A percentile compares a stretch with the other conserved stretches of the same genome.
phyloP scores from a whole-genome alignment of 53 echinoderm and acorn worm genomes.

The Temnopleurus reevesii region DNA sequence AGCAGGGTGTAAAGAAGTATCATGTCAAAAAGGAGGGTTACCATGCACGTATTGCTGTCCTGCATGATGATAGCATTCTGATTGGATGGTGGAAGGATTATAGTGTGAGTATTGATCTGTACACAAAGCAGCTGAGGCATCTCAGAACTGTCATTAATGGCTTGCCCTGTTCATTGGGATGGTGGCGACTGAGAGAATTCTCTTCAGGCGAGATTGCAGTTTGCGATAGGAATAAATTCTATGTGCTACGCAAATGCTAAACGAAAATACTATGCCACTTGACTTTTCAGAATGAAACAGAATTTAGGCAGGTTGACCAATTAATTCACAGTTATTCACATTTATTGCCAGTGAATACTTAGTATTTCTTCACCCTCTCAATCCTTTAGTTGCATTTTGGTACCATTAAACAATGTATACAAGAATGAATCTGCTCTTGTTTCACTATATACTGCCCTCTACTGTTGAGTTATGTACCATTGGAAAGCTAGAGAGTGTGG shows the following conservation, averaged over 20 bases:
- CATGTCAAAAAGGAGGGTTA: not conserved
- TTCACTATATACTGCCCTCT: too few species aligned
- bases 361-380: too few species aligned
- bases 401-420: too few species aligned
- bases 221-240: not conserved
- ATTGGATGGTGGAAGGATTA: slow-evolving; percentile 13
- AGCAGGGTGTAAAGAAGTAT: not conserved
- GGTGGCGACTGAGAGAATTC: not conserved
- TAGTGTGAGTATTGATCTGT: not conserved
- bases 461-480: too few species aligned
- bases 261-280: too few species aligned
- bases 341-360: too few species aligned
- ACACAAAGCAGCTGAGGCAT: not conserved
- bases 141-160: not conserved
- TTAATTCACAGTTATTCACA: too few species aligned
- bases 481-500: too few species aligned
- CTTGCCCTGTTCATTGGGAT: not conserved
- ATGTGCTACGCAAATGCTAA: not conserved
- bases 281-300: too few species aligned
- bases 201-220: not conserved
- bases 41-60: not conserved
- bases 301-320: too few species aligned
- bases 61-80: slow-evolving; percentile 12
- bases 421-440: too few species aligned
- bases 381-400: too few species aligned